Evolutionary conservation across 2,888 invertebrate species (phyloP).

Genomic region (Carabus problematicus): DNA sequence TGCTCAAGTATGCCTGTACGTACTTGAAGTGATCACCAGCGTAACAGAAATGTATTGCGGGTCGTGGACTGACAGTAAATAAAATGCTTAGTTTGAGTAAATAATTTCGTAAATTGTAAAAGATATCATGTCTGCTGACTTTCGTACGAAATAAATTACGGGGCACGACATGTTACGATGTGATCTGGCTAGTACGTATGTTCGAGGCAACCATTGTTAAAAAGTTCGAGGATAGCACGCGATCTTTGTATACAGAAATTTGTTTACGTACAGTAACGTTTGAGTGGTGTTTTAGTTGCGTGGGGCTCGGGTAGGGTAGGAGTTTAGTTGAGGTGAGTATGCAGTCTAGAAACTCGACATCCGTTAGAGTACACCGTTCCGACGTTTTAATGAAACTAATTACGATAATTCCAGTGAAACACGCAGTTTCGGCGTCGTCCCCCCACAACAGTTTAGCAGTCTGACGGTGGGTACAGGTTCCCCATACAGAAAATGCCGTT

Average conservation of each 20-base stretch:
- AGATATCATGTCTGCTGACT: too few relatives aligned
- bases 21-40: too few relatives aligned
- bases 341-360: too few relatives aligned
- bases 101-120: too few relatives aligned
- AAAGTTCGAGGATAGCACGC: slow-evolving; percentile 16
- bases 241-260: slow-evolving; percentile 16
- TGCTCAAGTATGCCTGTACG: too few relatives aligned
- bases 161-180: slow-evolving; percentile 4
- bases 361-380: slow-evolving; percentile 23
- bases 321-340: background rate
- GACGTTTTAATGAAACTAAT: slow-evolving; percentile 35
- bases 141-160: background rate
- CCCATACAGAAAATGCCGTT: too few relatives aligned
- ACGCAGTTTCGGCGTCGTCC: slow-evolving; percentile 4
- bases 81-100: too few relatives aligned
- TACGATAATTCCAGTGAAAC: slow-evolving; percentile 27
- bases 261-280: slow-evolving; percentile 21
- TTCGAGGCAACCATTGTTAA: slow-evolving; percentile 5
- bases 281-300: background rate
- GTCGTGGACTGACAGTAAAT: too few relatives aligned
- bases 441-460: slow-evolving; percentile 4
- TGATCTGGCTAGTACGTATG: slow-evolving; percentile 4
- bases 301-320: too few relatives aligned
- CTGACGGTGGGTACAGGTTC: background rate
- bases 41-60: too few relatives aligned